phyloP scores from a whole-genome alignment of 2,888 invertebrate species.

The Thumatha senex region DNA sequence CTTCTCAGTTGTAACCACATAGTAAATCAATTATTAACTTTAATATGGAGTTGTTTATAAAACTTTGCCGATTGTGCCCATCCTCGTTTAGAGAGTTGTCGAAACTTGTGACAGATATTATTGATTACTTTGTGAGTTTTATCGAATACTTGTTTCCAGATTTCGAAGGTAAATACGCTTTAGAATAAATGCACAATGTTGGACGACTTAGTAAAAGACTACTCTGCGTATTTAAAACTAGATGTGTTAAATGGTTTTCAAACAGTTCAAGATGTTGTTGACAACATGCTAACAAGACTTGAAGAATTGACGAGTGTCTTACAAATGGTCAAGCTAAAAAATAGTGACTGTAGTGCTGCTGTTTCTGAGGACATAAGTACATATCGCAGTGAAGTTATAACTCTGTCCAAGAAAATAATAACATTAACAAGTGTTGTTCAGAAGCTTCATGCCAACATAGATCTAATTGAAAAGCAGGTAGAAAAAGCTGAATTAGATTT shows the following conservation, averaged over 20 bases:
- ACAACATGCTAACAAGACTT: slow-evolving; percentile 86
- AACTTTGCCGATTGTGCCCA: slow-evolving; percentile 58
- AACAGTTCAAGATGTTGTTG: slow-evolving; percentile 85
- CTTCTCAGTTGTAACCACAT: not conserved
- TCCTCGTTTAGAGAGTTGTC: slow-evolving; percentile 60
- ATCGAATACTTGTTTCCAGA: slow-evolving; percentile 76
- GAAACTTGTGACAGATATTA: slow-evolving; percentile 62
- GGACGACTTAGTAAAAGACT: slow-evolving; percentile 78
- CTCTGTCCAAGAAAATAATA: slow-evolving; percentile 80
- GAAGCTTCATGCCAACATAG: slow-evolving; percentile 74
- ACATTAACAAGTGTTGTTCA: slow-evolving; percentile 80
- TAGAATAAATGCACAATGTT: slow-evolving; percentile 63
- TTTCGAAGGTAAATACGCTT: slow-evolving; percentile 48
- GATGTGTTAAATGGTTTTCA: slow-evolving; percentile 81
- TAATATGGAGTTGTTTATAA: slow-evolving; percentile 64
- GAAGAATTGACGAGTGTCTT: slow-evolving; percentile 86
- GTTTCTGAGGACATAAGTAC: slow-evolving; percentile 81
- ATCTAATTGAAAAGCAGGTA: slow-evolving; percentile 83
- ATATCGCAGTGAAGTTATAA: slow-evolving; percentile 77
- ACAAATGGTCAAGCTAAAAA: slow-evolving; percentile 79
- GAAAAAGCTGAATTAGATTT: slow-evolving; percentile 85
- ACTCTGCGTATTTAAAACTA: slow-evolving; percentile 80
- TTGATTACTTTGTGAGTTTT: slow-evolving; percentile 62
- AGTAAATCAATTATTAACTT: not conserved
- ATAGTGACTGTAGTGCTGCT: slow-evolving; percentile 68